These are phyloP conservation scores for Furcula furcula DNA, from an alignment of 2,888 invertebrate genomes.

Conservation along the genomic window DNA sequence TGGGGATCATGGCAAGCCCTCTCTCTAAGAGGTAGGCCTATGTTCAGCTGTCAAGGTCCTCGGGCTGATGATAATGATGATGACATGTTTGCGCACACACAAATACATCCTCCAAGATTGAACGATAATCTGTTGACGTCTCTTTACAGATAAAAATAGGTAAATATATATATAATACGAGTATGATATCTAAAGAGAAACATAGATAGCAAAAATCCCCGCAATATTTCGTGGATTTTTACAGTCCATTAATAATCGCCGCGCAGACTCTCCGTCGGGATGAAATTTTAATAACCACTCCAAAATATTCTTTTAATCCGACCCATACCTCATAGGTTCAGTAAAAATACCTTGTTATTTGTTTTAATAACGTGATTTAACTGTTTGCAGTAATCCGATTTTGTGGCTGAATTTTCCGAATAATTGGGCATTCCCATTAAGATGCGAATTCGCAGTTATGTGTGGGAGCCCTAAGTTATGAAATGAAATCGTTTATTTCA, in stretches of 20 bases:
- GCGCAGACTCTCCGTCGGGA: conserved; percentile 19
- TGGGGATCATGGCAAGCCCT: no score
- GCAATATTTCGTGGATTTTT: conserved; percentile 26
- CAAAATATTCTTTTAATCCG: conserved; percentile 20
- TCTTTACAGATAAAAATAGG: no score
- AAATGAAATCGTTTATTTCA: no score
- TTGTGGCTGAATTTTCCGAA: conserved; percentile 1
- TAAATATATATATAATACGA: no score
- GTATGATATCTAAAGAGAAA: background rate
- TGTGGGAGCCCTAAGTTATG: no score
- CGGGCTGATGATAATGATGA: no score
- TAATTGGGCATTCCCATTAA: background rate
- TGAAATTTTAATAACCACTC: conserved; percentile 40
- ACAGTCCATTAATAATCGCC: conserved; percentile 39
- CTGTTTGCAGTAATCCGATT: conserved; percentile 20
- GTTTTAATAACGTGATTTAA: conserved; percentile 23
- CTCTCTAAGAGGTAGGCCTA: no score
- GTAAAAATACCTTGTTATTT: conserved; percentile 29
- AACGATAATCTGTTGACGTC: no score
- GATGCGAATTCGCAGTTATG: no score
- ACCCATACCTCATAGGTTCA: conserved; percentile 27
- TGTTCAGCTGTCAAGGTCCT: no score
- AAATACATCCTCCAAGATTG: no score
- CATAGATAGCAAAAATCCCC: background rate
- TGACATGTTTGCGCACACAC: no score